These are phyloP conservation scores for Papilio helenus DNA, from an alignment of 1,140 invertebrate genomes.

Conservation along the genomic window DNA sequence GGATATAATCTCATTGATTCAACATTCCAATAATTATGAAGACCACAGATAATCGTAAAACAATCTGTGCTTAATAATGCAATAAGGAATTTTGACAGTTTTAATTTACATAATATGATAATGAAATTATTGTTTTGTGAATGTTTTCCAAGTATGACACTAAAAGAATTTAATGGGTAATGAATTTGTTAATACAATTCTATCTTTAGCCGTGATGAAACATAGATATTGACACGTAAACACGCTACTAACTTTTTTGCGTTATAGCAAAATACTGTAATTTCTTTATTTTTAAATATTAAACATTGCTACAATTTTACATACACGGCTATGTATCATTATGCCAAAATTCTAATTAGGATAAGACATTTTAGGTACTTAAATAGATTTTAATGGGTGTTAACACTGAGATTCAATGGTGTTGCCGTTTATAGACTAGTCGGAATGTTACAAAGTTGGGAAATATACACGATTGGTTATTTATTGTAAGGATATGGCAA, in stretches of 20 bases:
- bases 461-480: slow-evolving; percentile 35
- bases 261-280: slow-evolving; percentile 33
- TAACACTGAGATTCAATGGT: slow-evolving; percentile 26
- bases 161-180: neutral
- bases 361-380: slow-evolving; percentile 37
- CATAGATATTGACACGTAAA: neutral
- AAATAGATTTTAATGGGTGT: slow-evolving; percentile 32
- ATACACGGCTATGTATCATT: slow-evolving; percentile 32
- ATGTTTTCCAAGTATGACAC: neutral
- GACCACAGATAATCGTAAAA: neutral
- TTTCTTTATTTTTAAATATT: neutral
- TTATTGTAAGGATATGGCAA: slow-evolving; percentile 37
- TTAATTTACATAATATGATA: neutral
- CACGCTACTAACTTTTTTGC: neutral
- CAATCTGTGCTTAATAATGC: neutral
- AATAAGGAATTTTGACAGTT: neutral
- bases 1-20: neutral
- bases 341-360: slow-evolving; percentile 38
- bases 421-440: slow-evolving; percentile 37
- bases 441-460: slow-evolving; percentile 36
- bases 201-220: neutral
- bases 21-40: neutral
- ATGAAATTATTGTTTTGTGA: neutral
- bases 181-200: too few relatives aligned
- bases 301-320: slow-evolving; percentile 2